Evolutionary conservation across 2,113 vertebrate species (phyloP), one percentile per base, ranked within the genome.

Genomic region (Ploceus nigricollis): DNA sequence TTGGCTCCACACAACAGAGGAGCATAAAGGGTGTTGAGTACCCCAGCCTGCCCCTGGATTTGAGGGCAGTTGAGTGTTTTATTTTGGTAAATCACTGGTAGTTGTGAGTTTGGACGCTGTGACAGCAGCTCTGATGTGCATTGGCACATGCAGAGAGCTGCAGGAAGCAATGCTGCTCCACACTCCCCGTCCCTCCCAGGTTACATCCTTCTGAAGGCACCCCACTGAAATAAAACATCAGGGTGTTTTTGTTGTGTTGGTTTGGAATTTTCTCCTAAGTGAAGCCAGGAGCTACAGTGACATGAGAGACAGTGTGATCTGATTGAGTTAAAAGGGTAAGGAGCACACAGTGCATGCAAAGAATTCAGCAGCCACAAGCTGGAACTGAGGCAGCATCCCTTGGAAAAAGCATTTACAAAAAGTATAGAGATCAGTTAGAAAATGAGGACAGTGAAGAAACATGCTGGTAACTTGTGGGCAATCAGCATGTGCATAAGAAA

Each of bases 91-190:
- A n/a, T 22, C 35, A 45, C 22, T 6, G 2, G 16, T 15, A 3
- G 1, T 35, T 65, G 39, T 57, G 39, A 44, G 9, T 65, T 27
- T 0, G 12, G 18, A 8, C 0, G 0, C 30, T 30, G 25, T 17
- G 21, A 20, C 48, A 44, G 51, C 15, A 51, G 42, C 66, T 63
- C 75, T 54, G 61, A 37, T 24, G 37, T 7, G 2, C 3, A 3
- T 1, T 25, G 21, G 31, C 42, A 44, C 7, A 15, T 0, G 0
- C 25, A n/a, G 8, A 8, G 7, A 45, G 31, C 61, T 65, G 37
- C 31, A 35, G 4, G 6, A 17, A 39, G 39, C 22, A 54, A 14
- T 5, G 37, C 9, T 51, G 15, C 11, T 56, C 47, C 1, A 3
- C 5, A 3, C 15, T 76, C 35, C 40, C 22, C 18, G 5, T 30